Evolutionary conservation across 2,888 invertebrate species (phyloP).

Genomic region (Aspidapion aeneum): DNA sequence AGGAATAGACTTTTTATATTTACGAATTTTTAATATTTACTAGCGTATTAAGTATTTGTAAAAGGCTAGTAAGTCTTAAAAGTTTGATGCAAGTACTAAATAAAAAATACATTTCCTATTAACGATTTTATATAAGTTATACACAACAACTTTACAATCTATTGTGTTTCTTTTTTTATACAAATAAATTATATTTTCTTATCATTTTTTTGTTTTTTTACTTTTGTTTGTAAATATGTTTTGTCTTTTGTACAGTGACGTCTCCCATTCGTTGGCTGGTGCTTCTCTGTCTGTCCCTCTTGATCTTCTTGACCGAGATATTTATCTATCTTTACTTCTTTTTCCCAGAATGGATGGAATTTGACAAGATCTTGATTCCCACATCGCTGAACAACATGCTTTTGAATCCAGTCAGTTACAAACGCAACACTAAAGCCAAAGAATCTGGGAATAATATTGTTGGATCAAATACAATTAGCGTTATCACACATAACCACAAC

Average conservation of each 20-base stretch:
- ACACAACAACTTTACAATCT: too few species aligned
- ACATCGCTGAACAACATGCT: conserved; percentile 34
- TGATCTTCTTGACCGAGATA: not conserved
- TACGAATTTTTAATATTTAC: too few species aligned
- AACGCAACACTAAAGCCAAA: conserved; percentile 21
- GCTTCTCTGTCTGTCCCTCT: not conserved
- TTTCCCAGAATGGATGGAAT: conserved; percentile 42
- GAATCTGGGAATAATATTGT: too few species aligned
- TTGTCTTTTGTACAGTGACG: not conserved
- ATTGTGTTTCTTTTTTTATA: too few species aligned
- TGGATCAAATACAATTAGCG: too few species aligned
- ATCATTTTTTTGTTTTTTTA: not conserved
- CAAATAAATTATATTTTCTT: not conserved
- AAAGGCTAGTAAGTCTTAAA: too few species aligned
- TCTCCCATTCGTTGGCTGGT: not conserved
- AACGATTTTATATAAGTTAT: too few species aligned
- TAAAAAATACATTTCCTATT: too few species aligned
- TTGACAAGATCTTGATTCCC: conserved; percentile 42
- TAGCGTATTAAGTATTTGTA: too few species aligned
- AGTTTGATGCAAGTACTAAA: too few species aligned
- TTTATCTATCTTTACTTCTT: conserved; percentile 13
- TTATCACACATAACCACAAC: conserved; percentile 30
- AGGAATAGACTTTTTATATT: too few species aligned
- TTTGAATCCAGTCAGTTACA: conserved; percentile 27
- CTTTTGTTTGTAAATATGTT: not conserved